A percentile compares a stretch with the other conserved stretches of the same genome.
These are phyloP conservation scores for Haliclystus octoradiatus DNA, from an alignment of 30 jellyfish, hydroid and myxozoan genomes.

Conservation along the genomic window DNA sequence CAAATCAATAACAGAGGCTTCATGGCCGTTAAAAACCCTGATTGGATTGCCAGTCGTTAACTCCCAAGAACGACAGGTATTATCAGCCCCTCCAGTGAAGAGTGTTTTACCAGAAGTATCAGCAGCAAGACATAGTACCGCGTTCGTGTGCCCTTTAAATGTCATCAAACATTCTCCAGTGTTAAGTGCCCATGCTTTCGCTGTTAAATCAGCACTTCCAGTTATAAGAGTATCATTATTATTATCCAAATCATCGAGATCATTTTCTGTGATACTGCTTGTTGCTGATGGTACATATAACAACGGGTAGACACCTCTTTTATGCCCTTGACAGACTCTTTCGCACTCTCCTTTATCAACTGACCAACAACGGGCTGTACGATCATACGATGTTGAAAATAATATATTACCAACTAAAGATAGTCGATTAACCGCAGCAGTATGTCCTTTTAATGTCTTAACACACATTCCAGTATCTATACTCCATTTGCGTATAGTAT, in stretches of 20 bases:
- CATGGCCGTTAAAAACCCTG: conserved; percentile 63
- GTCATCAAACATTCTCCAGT: conserved; percentile 67
- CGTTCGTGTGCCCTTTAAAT: conserved; percentile 75
- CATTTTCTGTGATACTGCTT: conserved; percentile 47
- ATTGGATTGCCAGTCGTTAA: conserved; percentile 70
- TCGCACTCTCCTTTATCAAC: conserved; percentile 74
- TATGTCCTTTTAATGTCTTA: conserved; percentile 84
- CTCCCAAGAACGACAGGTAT: conserved; percentile 67
- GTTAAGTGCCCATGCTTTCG: conserved; percentile 80
- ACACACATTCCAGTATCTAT: conserved; percentile 86
- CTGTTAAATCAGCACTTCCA: conserved; percentile 89
- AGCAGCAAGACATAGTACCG: conserved; percentile 74
- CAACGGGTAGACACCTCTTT: conserved; percentile 68
- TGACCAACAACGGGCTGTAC: conserved; percentile 76
- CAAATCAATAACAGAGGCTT: conserved; percentile 62
- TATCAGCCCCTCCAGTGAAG: conserved; percentile 87
- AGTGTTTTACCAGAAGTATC: conserved; percentile 61
- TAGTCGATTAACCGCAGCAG: conserved; percentile 70
- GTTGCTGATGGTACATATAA: conserved; percentile 72
- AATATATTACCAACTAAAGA: conserved; percentile 49
- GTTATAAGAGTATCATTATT: conserved; percentile 62
- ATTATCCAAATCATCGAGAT: conserved; percentile 65
- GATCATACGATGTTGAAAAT: conserved; percentile 84
- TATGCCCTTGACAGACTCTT: conserved; percentile 75
- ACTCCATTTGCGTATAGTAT: conserved; percentile 73